Conservation (phyloP, 2,888 invertebrate genomes). For the Hypselothyrea guttata region DNA sequence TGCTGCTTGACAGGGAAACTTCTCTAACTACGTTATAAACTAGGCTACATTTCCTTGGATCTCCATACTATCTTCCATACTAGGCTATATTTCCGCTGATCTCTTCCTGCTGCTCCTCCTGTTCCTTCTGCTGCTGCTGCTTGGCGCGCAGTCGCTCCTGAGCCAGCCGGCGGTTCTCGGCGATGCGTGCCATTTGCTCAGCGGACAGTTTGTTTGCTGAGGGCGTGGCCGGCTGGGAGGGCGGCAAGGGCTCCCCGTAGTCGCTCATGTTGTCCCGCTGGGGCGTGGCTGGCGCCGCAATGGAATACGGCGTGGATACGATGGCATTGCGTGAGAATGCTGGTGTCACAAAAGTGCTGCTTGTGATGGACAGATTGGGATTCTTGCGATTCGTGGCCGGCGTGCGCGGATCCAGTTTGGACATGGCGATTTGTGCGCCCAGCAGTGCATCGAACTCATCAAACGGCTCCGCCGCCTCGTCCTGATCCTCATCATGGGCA, state of each 20-base stretch:
- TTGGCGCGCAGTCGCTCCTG: constrained; percentile 86
- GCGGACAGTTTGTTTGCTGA: constrained; percentile 82
- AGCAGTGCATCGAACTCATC: constrained; percentile 87
- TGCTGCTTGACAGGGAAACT: no score
- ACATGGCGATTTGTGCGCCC: constrained; percentile 86
- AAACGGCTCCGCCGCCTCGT: constrained; percentile 82
- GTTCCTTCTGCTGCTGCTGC: no score
- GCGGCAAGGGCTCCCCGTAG: constrained; percentile 75
- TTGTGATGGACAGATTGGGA: constrained; percentile 36
- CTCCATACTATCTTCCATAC: no score
- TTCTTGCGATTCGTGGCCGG: constrained; percentile 53
- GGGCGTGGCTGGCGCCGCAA: constrained; percentile 6
- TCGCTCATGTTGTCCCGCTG: constrained; percentile 65
- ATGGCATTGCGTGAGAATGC: constrained; percentile 72
- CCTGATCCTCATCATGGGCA: constrained; percentile 76
- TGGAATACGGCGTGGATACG: constrained; percentile 76
- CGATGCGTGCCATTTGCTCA: constrained; percentile 87
- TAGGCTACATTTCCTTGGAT: no score
- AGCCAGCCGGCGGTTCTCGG: constrained; percentile 86
- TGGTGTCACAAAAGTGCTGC: constrained; percentile 67
- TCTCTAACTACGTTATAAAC: no score
- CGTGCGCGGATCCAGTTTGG: constrained; percentile 80
- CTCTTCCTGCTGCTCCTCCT: no score
- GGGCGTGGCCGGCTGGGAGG: constrained; percentile 68
- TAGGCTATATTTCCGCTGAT: no score